phyloP scores from a whole-genome alignment of 2,113 vertebrate species.

The Motacilla alba region DNA sequence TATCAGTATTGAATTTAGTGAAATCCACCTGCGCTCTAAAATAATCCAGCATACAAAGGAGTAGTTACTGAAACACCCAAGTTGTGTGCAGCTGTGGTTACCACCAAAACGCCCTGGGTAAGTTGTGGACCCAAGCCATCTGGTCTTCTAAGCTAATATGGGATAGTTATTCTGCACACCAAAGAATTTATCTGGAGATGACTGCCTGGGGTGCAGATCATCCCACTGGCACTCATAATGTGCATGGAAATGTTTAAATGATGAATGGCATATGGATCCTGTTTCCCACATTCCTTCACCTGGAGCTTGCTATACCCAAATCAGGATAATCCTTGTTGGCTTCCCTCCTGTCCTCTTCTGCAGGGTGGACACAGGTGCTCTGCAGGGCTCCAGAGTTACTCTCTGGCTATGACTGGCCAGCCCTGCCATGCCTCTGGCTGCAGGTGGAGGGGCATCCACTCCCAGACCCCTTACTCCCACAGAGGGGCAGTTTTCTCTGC shows the following conservation, averaged over 20 bases:
- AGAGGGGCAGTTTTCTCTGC: not conserved
- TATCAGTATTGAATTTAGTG: not conserved
- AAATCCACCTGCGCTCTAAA: constrained; percentile 13
- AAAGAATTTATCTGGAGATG: not conserved
- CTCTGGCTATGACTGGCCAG: accelerated
- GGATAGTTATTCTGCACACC: not conserved
- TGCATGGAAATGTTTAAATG: not conserved
- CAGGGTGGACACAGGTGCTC: accelerated
- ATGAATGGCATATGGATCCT: not conserved
- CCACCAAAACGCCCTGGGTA: not conserved
- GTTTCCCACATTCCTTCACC: not conserved
- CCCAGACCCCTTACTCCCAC: accelerated
- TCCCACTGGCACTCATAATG: not conserved
- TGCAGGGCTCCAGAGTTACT: accelerated
- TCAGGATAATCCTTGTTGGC: not conserved
- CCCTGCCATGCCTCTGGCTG: not conserved
- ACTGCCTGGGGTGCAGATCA: not conserved
- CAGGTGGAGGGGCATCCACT: not conserved
- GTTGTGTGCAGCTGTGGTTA: not conserved
- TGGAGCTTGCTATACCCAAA: not conserved
- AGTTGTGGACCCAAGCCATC: not conserved
- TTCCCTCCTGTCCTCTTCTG: not conserved
- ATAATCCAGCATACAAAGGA: not conserved
- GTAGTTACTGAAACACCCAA: not conserved
- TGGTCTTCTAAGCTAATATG: not conserved